phyloP scores from a whole-genome alignment of 2,888 invertebrate species.

The Encarsia formosa region DNA sequence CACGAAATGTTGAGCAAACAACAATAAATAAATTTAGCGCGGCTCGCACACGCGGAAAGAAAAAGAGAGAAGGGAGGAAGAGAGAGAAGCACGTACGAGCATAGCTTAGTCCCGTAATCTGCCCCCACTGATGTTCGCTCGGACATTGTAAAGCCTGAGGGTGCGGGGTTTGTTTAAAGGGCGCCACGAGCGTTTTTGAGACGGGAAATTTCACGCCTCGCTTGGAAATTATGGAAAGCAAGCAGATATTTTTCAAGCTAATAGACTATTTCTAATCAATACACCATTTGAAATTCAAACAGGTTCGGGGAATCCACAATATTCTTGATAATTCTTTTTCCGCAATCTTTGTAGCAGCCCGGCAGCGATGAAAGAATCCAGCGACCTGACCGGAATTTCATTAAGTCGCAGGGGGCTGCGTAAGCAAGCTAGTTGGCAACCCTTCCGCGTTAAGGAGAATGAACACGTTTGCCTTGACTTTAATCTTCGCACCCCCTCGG shows the following conservation, averaged over 20 bases:
- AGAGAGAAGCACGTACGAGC: constrained; percentile 52
- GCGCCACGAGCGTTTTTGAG: too few relatives aligned
- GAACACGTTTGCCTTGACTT: constrained; percentile 25
- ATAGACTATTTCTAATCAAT: too few relatives aligned
- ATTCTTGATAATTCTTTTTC: too few relatives aligned
- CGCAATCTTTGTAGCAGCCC: constrained; percentile 29
- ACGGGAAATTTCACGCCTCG: too few relatives aligned
- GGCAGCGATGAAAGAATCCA: constrained; percentile 47
- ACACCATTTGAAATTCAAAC: too few relatives aligned
- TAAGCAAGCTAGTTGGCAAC: not conserved
- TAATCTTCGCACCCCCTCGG: constrained; percentile 12
- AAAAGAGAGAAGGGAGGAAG: too few relatives aligned
- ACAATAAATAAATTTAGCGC: constrained; percentile 52
- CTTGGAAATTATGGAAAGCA: too few relatives aligned
- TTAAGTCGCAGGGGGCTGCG: constrained; percentile 33
- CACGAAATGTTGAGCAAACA: constrained; percentile 49
- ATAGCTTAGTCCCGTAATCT: constrained; percentile 52
- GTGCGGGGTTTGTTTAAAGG: too few relatives aligned
- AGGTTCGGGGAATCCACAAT: too few relatives aligned
- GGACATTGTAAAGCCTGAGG: too few relatives aligned
- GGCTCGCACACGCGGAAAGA: constrained; percentile 26
- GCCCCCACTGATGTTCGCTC: constrained; percentile 23
- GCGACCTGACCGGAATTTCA: constrained; percentile 46
- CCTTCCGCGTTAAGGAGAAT: constrained; percentile 12
- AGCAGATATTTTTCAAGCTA: too few relatives aligned